Evolutionary conservation across 2,797 vertebrate species (phyloP).

Genomic region (Aphelocoma californica): DNA sequence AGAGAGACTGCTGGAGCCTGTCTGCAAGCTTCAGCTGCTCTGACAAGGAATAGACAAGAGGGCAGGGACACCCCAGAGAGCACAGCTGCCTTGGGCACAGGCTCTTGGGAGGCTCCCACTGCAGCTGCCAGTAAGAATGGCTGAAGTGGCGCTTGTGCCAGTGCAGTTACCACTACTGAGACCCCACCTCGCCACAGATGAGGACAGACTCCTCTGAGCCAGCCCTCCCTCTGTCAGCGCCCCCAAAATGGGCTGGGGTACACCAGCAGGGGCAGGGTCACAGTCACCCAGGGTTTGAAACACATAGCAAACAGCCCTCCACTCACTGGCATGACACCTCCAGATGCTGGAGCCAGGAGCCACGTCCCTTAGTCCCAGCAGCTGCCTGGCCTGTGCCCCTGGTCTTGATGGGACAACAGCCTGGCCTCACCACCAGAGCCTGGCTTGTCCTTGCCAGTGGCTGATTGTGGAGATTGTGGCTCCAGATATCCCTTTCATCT

Average conservation of each 20-base stretch:
- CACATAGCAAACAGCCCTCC: rapidly evolving
- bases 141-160: not conserved
- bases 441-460: not conserved
- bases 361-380: rapidly evolving
- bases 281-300: not conserved
- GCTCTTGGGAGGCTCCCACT: not conserved
- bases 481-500: not conserved
- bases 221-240: not conserved
- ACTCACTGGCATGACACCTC: not conserved
- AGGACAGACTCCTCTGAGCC: not conserved
- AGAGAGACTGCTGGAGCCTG: rapidly evolving
- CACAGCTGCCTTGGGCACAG: not conserved
- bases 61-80: not conserved
- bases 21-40: not conserved
- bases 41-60: not conserved
- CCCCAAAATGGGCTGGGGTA: rapidly evolving
- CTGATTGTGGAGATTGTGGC: not conserved
- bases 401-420: rapidly evolving
- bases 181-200: rapidly evolving
- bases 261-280: not conserved
- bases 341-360: not conserved
- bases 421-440: not conserved
- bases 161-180: not conserved
- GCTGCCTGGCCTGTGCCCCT: not conserved
- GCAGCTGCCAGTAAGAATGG: not conserved